These are phyloP conservation scores for Aphidius colemani DNA, from an alignment of 2,888 invertebrate genomes.

Conservation along the genomic window DNA sequence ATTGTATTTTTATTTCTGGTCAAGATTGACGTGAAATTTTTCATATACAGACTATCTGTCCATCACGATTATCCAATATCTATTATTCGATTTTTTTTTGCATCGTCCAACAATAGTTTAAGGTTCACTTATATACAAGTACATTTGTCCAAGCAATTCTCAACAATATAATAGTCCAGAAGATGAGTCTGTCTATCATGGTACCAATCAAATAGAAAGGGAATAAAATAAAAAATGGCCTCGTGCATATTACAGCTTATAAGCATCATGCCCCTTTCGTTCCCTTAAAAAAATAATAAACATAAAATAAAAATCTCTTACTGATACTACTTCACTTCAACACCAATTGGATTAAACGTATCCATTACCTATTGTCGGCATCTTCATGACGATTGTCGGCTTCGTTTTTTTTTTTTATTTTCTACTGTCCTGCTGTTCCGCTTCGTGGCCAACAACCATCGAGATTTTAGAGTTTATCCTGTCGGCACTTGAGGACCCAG, in stretches of 20 bases:
- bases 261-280: background rate
- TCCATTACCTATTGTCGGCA: constrained; percentile 55
- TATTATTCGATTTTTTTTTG: constrained; percentile 30
- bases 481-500: constrained; percentile 6
- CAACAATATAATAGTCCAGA: background rate
- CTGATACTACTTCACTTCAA: constrained; percentile 23
- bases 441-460: constrained; percentile 22
- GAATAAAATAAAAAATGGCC: constrained; percentile 5
- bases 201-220: constrained; percentile 23
- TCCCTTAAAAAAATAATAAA: constrained; percentile 6
- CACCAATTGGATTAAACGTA: constrained; percentile 59
- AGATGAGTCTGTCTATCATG: constrained; percentile 23
- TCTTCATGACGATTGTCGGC: constrained; percentile 22
- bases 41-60: constrained; percentile 9
- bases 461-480: constrained; percentile 32
- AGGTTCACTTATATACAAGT: constrained; percentile 14
- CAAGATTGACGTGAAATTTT: too few relatives aligned
- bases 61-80: constrained; percentile 51
- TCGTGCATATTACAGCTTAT: constrained; percentile 12
- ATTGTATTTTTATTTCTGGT: background rate
- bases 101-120: constrained; percentile 41
- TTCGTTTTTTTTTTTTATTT: constrained; percentile 29
- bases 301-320: constrained; percentile 17
- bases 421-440: constrained; percentile 15
- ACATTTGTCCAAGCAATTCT: background rate